phyloP scores from a whole-genome alignment of 1,140 invertebrate genomes.

The Phocides pigmalion region DNA sequence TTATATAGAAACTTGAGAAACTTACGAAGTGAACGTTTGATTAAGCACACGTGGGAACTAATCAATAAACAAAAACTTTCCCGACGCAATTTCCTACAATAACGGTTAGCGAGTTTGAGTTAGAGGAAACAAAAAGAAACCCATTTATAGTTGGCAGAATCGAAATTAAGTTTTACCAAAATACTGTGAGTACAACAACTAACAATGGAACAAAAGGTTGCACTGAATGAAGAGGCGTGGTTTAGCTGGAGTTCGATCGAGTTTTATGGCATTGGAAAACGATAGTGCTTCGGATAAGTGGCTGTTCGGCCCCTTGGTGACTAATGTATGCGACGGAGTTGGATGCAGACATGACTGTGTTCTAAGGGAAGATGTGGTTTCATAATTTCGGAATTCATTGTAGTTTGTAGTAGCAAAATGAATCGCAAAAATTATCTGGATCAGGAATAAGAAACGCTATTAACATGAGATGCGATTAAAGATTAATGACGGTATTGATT shows the following conservation, averaged over 20 bases:
- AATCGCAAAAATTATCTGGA: too few species aligned
- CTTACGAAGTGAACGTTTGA: neutral
- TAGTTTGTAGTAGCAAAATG: too few species aligned
- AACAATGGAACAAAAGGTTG: conserved; percentile 58
- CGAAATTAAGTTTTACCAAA: conserved; percentile 51
- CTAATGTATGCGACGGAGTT: conserved; percentile 34
- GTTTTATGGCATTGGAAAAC: conserved; percentile 55
- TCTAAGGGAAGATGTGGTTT: too few species aligned
- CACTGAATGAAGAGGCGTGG: conserved; percentile 45
- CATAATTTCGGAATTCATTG: too few species aligned
- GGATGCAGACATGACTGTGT: neutral
- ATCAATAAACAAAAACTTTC: conserved; percentile 13
- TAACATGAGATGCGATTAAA: too few species aligned
- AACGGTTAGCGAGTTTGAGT: neutral
- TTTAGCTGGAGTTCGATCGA: conserved; percentile 37
- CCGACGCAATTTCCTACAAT: conserved; percentile 3
- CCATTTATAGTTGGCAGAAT: conserved; percentile 45
- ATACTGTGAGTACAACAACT: conserved; percentile 36
- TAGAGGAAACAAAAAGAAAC: conserved; percentile 22
- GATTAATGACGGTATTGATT: too few species aligned
- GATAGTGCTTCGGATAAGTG: conserved; percentile 44
- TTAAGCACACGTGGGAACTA: conserved; percentile 3
- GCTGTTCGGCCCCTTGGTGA: conserved; percentile 25
- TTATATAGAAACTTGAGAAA: too few species aligned
- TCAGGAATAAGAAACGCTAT: too few species aligned